Evolutionary conservation across 2,797 vertebrate species (phyloP), one percentile per base, ranked within the genome.

Genomic region (Poliocrania exsul): DNA sequence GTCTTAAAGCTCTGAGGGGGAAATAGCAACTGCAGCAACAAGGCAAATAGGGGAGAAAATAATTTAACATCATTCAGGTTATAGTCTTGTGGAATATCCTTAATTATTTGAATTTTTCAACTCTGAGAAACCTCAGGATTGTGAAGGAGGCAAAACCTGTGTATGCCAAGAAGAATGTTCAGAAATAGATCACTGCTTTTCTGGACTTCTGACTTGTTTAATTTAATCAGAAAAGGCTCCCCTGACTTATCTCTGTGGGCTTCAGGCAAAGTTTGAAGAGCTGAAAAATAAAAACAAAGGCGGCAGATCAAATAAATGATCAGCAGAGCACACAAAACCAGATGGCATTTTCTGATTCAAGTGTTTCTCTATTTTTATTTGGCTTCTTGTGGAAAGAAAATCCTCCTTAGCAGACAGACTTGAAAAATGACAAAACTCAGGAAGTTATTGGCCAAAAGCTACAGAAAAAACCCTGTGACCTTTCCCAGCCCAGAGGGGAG

Each of bases 261-360:
- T 90, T 49, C 61, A 67, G 83, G 88, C 70, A 81, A 88, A 90
- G 61, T 84, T 40, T 84, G 64, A 90, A 92, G 53, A 86, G 78
- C 54, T 35, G 2, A 74, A 88, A 89, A 93, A 85, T 69, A 61
- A 86, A 94, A 94, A 56, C 54, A 90, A 83, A 91, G 81, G 82
- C 61, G 37, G 42, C 46, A 84, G 73, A 95, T 86, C 54, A 90
- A 89, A 85, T 71, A 92, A 74, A 81, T 49, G 29, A 91, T 83
- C 54, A 61, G 38, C 57, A 77, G 62, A 84, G 49, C 57, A 50
- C 88, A 65, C 44, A 56, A 81, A 78, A 84, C 5, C 88, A 95
- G 92, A 90, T 62, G 62, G 66, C 9, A 62, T 90, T 80, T 90
- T 87, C 70, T 73, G 23, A 84, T 66, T 78, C 57, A 75, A 91